Base-by-base conservation (phyloP, 2,113 vertebrate genomes). In the Syrmaticus mikado region DNA sequence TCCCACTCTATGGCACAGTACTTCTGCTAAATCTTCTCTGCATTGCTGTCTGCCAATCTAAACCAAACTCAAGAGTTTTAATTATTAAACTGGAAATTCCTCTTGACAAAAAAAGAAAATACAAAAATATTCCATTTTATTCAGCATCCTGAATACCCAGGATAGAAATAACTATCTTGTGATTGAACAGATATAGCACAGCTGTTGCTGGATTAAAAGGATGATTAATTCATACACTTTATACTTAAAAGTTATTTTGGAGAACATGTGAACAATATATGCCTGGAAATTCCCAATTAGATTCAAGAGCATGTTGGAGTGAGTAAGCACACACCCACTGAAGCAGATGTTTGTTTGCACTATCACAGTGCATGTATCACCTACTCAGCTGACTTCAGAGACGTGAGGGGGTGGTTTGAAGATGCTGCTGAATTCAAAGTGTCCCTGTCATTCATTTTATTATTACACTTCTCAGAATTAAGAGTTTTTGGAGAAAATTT, bases 261-360 rank as follows among this genome's bases (percentile, higher is more conserved):
- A 97, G 90, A 84, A 87, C 96, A 40, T 8, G 14, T 93, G 94
- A 96, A 94, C 96, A 89, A 92, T 64, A 46, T 90, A 81, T 77
- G 95, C 93, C 94, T 97, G 97, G 89, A 97, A 85, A 95, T 96
- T 98, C 95, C 97, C 93, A 96, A 96, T 97, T 92, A 96, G 77
- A 91, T 80, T 77, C 71, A 92, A 95, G 96, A 96, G 90, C 78
- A 36, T 82, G 94, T 36, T 83, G 87, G 87, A 81, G 3, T 95
- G 96, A 97, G 93, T 94, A 96, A 94, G 94, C 20, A 19, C 89
- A 93, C 81, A 50, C 95, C 95, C 96, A 94, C 93, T 78, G 93
- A 57, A 97, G 74, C 92, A 96, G 96, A 93, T 91, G 87, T 96
- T 97, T 97, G 94, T 97, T 97, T 97, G 96, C 93, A 73, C 68